Conservation (phyloP, 1,140 invertebrate genomes). For the Coelopa frigida region DNA sequence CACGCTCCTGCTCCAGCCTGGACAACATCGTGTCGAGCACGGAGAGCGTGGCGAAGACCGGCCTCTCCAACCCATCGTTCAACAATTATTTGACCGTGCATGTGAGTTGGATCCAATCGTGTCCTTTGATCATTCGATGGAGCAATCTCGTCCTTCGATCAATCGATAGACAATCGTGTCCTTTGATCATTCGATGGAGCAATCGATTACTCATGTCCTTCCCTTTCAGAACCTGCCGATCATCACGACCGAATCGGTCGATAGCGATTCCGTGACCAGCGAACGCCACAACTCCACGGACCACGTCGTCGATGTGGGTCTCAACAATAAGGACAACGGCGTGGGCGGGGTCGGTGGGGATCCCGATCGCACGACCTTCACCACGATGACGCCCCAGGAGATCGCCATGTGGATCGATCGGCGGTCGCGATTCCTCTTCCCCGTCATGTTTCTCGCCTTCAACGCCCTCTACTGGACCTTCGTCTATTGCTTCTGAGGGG, state of each 20-base stretch:
- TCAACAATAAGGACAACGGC: constrained; percentile 21
- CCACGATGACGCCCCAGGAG: constrained; percentile 79
- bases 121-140: background rate
- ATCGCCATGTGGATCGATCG: constrained; percentile 78
- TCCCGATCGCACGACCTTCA: constrained; percentile 45
- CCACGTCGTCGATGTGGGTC: constrained; percentile 35
- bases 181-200: background rate
- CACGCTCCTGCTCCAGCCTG: constrained; percentile 63
- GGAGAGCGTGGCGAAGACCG: constrained; percentile 36
- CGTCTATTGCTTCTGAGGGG: constrained; percentile 47
- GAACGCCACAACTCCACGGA: constrained; percentile 24
- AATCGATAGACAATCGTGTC: background rate
- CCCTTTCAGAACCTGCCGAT: constrained; percentile 30
- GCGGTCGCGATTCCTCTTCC: constrained; percentile 69
- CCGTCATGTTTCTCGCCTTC: constrained; percentile 68
- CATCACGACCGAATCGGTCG: constrained; percentile 36
- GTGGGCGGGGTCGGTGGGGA: constrained; percentile 17
- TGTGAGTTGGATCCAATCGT: constrained; percentile 19
- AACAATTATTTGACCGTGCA: constrained; percentile 61
- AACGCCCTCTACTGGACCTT: constrained; percentile 82
- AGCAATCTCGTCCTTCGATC: no score
- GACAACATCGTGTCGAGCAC: constrained; percentile 43
- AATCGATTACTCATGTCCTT: no score
- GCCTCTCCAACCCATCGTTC: constrained; percentile 32
- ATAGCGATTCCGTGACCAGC: constrained; percentile 27